Evolutionary conservation across 1,140 invertebrate species (phyloP).

Genomic region (Caenorhabditis elegans): DNA sequence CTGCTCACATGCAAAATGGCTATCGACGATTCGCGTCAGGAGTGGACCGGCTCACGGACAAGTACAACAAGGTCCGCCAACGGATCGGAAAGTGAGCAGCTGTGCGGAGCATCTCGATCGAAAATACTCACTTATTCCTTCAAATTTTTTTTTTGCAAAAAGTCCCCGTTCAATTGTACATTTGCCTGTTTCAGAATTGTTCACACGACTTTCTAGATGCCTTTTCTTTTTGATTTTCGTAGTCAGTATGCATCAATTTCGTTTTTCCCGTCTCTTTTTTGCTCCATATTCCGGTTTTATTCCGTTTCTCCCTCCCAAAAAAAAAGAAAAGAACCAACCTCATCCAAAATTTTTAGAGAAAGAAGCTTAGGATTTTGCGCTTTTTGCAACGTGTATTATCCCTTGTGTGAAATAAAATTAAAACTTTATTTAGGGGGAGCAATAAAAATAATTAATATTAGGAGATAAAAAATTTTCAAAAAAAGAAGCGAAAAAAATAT

Average conservation of each 20-base stretch:
- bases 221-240: neutral
- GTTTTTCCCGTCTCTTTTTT: neutral
- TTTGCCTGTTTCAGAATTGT: neutral
- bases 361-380: slow-evolving; percentile 16
- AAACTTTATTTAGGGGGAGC: neutral
- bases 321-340: neutral
- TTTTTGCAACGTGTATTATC: slow-evolving; percentile 21
- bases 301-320: neutral
- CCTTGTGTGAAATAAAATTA: slow-evolving; percentile 2
- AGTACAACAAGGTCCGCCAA: slow-evolving; percentile 35
- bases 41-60: slow-evolving; percentile 41
- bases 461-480: neutral
- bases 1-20: slow-evolving; percentile 28
- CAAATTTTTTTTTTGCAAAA: neutral
- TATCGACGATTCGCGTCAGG: slow-evolving; percentile 48
- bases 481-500: too few relatives aligned
- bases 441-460: neutral
- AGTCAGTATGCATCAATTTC: slow-evolving; percentile 18
- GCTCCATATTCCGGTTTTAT: neutral
- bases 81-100: slow-evolving; percentile 27
- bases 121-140: neutral
- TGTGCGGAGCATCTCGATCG: neutral
- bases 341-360: neutral
- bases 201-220: neutral
- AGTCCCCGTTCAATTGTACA: slow-evolving; percentile 27